Evolutionary conservation across 2,113 vertebrate genomes (phyloP).

Genomic region (Psettodes erumei): DNA sequence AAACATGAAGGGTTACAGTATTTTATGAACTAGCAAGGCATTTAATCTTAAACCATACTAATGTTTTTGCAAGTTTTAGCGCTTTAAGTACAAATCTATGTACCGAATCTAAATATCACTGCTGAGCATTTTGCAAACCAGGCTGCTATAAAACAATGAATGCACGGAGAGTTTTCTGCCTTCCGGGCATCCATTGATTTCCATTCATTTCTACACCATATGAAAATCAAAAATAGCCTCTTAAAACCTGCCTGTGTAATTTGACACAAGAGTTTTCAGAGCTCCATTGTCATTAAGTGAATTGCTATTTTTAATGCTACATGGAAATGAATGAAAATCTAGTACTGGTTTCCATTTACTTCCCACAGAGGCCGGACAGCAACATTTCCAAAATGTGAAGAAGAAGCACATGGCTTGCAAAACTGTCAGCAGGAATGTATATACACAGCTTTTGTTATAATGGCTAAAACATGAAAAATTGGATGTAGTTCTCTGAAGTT

Average conservation of each 20-base stretch:
- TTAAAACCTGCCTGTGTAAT: not conserved
- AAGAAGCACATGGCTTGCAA: slow-evolving; percentile 1
- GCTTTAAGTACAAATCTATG: not conserved
- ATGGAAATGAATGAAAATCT: not conserved
- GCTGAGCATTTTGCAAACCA: slow-evolving; percentile 10
- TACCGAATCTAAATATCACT: not conserved
- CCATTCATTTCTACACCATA: not conserved
- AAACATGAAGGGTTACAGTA: slow-evolving; percentile 10
- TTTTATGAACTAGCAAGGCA: not conserved
- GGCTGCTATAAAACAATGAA: slow-evolving; percentile 2
- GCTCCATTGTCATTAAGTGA: not conserved
- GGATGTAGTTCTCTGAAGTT: not conserved
- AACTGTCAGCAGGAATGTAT: not conserved
- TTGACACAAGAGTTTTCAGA: not conserved
- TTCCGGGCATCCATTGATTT: not conserved
- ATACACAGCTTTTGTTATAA: not conserved
- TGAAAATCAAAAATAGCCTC: not conserved
- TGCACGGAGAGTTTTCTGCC: not conserved
- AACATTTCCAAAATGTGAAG: slow-evolving; percentile 4
- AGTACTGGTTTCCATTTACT: not conserved
- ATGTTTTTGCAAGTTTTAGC: too few relatives aligned
- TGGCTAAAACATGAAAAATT: not conserved
- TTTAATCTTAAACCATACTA: not conserved
- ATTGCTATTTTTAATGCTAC: not conserved
- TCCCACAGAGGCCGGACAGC: not conserved